These are phyloP conservation scores for Sarcophaga peregrina DNA, from an alignment of 1,140 invertebrate genomes.

Conservation along the genomic window DNA sequence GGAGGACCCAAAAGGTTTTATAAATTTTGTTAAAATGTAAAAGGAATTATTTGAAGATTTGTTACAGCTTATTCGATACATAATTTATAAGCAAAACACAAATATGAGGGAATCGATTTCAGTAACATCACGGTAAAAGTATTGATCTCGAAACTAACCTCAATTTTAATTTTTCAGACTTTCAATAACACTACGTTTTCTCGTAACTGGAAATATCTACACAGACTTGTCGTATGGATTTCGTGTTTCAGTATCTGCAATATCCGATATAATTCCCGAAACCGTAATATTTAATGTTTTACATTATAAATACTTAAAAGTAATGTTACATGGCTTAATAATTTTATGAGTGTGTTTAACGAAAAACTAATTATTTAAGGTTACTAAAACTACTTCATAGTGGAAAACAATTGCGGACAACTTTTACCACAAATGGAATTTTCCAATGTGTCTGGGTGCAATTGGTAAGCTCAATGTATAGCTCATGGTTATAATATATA, in stretches of 20 bases:
- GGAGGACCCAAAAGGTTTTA: not conserved
- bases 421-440: not conserved
- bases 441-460: not conserved
- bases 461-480: not conserved
- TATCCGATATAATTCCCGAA: not conserved
- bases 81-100: not conserved
- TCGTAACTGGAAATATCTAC: not conserved
- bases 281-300: not conserved
- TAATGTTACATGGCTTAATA: not conserved
- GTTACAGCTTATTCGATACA: not conserved
- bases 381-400: not conserved
- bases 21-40: not conserved
- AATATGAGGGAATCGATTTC: not conserved
- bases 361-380: not conserved
- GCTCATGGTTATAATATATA: not conserved
- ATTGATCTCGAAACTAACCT: not conserved
- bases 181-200: not conserved
- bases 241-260: not conserved
- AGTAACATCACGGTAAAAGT: not conserved
- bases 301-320: not conserved
- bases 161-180: not conserved
- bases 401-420: not conserved
- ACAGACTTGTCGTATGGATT: not conserved
- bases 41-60: not conserved
- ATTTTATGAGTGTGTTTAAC: not conserved